These are phyloP conservation scores for Morone saxatilis DNA, from an alignment of 2,113 vertebrate species.

Conservation along the genomic window DNA sequence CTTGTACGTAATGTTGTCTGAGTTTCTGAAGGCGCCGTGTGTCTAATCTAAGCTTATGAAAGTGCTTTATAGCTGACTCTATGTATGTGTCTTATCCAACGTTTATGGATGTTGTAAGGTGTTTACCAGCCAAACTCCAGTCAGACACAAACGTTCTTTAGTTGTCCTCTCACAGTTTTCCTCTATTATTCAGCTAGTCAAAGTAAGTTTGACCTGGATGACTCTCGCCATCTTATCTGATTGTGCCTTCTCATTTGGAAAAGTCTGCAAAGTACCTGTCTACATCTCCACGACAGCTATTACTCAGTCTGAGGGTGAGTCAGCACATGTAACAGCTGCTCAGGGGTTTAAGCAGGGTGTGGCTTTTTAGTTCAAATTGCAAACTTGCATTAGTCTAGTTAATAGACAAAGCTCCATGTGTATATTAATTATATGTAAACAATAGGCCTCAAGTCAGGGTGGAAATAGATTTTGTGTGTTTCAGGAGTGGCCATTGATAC, in stretches of 20 bases:
- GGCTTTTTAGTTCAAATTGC: conserved; percentile 52
- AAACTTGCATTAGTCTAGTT: conserved; percentile 45
- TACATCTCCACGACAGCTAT: conserved; percentile 53
- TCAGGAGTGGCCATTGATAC: conserved; percentile 47
- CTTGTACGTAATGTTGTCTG: conserved; percentile 9
- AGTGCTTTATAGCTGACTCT: background rate
- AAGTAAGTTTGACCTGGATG: conserved; percentile 21
- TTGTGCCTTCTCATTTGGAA: conserved; percentile 69
- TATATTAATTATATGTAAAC: conserved; percentile 17
- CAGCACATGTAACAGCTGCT: conserved; percentile 58
- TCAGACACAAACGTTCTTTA: conserved; percentile 4
- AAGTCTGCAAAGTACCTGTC: conserved; percentile 67
- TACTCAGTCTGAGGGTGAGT: conserved; percentile 54
- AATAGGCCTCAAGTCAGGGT: background rate
- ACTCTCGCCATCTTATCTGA: conserved; percentile 44
- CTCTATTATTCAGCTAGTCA: conserved; percentile 22
- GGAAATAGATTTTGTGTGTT: conserved; percentile 35
- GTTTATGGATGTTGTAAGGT: background rate
- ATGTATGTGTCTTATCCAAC: background rate
- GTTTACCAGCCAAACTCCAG: conserved; percentile 1
- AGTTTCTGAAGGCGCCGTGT: background rate
- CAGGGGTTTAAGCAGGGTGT: conserved; percentile 55
- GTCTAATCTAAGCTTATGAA: background rate
- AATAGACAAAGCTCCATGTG: conserved; percentile 23
- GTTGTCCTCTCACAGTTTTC: conserved; percentile 3